Base-by-base conservation (phyloP, 2,797 vertebrate species). In the Anableps anableps region DNA sequence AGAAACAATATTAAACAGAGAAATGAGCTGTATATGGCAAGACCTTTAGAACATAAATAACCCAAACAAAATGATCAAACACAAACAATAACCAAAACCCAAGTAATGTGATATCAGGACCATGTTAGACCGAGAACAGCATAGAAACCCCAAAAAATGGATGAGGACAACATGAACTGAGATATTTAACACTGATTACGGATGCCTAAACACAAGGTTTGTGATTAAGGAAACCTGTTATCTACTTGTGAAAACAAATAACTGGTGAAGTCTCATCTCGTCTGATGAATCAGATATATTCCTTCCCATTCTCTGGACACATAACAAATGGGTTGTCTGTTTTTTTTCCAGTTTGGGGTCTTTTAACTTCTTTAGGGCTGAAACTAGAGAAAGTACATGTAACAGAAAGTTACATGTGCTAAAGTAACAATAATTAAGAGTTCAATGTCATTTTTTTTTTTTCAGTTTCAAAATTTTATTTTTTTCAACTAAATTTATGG, bases 401-500 rank as follows among this genome's bases (percentile, higher is more conserved):
- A 41, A 68, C 21, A 23, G 8, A 17, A 66, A 23, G 64, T 41
- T 68, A 41, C 41, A 38, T 16, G 16, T 66, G 62, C 43, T 45
- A 38, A 62, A 60, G 36, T 9, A 45, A 29, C n/a, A 23, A 21
- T 21, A 68, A 85, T 55, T 38, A 78, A 81, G 74, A 60, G 77
- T 76, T 87, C 62, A 58, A 48, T 34, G 60, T 53, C 41, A 78
- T 23, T 55, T 55, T 55, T n/a, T n/a, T 55, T 55, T 43, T 55
- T 55, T n/a, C 4, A n/a, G 26, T n/a, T n/a, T 55, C 10, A 55
- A 55, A 3, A 55, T 55, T n/a, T 48, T 47, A 0, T 26, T 26
- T n/a, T 55, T 55, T 4, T n/a, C 26, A 11, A 55, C 13, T 55
- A 55, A 55, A 0, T 3, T 55, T 55, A n/a, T 11, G 1, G 10